phyloP scores from a whole-genome alignment of 2,888 invertebrate genomes.

The Trissolcus brochymenae region DNA sequence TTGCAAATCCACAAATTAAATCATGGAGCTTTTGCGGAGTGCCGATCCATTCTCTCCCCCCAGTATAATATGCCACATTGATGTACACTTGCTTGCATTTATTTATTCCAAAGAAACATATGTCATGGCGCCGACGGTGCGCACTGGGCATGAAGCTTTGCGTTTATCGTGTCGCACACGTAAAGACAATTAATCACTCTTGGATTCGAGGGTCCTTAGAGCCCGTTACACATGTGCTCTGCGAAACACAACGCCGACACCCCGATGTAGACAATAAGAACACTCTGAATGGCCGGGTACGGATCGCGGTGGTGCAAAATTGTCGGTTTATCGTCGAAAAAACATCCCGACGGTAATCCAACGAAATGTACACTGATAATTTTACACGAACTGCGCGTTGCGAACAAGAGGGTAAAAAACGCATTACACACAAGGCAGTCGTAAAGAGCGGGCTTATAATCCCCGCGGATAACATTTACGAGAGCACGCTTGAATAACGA shows the following conservation, averaged over 20 bases:
- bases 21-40: slow-evolving; percentile 63
- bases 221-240: slow-evolving; percentile 46
- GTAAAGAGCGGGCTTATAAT: slow-evolving; percentile 52
- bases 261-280: slow-evolving; percentile 49
- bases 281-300: slow-evolving; percentile 44
- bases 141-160: slow-evolving; percentile 54
- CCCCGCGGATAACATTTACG: slow-evolving; percentile 55
- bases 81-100: slow-evolving; percentile 26
- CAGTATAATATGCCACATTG: slow-evolving; percentile 24
- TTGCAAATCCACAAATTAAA: slow-evolving; percentile 62
- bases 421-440: slow-evolving; percentile 22
- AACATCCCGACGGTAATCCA: slow-evolving; percentile 30
- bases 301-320: slow-evolving; percentile 25
- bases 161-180: slow-evolving; percentile 56
- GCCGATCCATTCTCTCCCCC: slow-evolving; percentile 62
- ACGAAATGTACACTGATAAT: slow-evolving; percentile 44
- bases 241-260: slow-evolving; percentile 30
- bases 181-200: slow-evolving; percentile 62
- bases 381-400: slow-evolving; percentile 17
- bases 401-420: slow-evolving; percentile 38
- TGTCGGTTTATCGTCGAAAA: slow-evolving; percentile 41
- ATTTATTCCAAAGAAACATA: slow-evolving; percentile 57
- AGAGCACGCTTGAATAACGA: slow-evolving; percentile 62
- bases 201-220: slow-evolving; percentile 44
- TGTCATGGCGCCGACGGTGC: slow-evolving; percentile 53